Conservation (phyloP, 1,140 invertebrate species). For the Bursaphelenchus mucronatus region DNA sequence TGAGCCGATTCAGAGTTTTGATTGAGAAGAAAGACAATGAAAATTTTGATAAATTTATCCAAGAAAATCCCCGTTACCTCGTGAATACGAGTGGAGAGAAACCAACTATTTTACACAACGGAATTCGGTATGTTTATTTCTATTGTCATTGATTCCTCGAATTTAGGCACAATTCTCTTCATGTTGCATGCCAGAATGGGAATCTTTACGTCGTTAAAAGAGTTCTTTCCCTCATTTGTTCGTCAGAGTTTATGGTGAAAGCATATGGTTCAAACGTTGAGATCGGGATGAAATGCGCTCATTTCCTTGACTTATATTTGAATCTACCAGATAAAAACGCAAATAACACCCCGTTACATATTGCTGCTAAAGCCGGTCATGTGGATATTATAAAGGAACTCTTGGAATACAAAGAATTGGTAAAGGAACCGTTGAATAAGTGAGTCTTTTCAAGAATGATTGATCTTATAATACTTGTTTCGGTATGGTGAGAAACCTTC, state of each 20-base stretch:
- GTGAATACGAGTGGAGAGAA: conserved; percentile 13
- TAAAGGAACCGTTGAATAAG: too few relatives aligned
- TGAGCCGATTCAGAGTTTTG: conserved; percentile 13
- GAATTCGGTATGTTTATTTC: background rate
- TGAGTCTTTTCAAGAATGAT: too few relatives aligned
- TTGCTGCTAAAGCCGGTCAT: conserved; percentile 15
- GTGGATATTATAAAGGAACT: conserved; percentile 11
- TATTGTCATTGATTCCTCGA: background rate
- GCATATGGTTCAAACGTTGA: conserved; percentile 20
- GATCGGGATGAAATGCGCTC: background rate
- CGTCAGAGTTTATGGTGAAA: conserved; percentile 12
- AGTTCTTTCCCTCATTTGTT: conserved; percentile 2
- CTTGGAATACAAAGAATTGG: too few relatives aligned
- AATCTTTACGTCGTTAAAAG: conserved; percentile 21
- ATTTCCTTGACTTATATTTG: conserved; percentile 24
- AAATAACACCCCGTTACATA: conserved; percentile 25
- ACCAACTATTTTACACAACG: conserved; percentile 20
- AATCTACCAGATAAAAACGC: conserved; percentile 26
- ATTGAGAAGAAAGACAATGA: conserved; percentile 23
- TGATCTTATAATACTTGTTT: too few relatives aligned
- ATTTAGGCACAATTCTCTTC: conserved; percentile 16
- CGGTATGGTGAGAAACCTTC: too few relatives aligned
- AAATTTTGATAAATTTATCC: conserved; percentile 12
- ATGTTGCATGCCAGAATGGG: conserved; percentile 15
- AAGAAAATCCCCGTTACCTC: conserved; percentile 23